Conservation (phyloP, 2,113 vertebrate species). For the Sciurus niger region DNA sequence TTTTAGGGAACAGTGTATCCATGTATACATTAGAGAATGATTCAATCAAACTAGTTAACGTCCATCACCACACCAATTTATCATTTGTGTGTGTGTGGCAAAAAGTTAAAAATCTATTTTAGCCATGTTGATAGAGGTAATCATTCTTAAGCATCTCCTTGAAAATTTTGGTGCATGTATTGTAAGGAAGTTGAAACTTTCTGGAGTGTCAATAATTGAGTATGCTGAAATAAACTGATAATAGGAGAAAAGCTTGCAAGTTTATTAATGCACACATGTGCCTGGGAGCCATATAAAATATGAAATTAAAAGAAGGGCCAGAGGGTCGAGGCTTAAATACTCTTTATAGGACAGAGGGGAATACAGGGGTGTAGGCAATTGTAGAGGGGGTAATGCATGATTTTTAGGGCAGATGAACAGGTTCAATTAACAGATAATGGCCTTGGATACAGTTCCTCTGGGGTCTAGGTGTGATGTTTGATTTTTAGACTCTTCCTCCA, state of each 20-base stretch:
- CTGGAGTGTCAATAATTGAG: background rate
- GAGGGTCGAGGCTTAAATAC: background rate
- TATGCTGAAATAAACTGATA: background rate
- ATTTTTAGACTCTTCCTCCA: background rate
- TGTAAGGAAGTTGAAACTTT: background rate
- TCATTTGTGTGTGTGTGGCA: background rate
- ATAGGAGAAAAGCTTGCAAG: background rate
- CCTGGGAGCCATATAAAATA: background rate
- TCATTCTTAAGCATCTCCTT: background rate
- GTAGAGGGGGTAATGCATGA: no score
- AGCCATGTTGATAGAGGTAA: background rate
- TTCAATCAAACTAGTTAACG: background rate
- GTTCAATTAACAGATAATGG: background rate
- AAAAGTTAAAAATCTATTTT: background rate
- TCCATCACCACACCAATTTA: background rate
- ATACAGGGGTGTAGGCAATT: background rate
- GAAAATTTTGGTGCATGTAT: background rate
- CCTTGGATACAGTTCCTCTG: background rate
- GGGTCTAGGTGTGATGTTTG: background rate
- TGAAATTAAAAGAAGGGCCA: background rate
- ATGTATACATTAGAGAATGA: background rate
- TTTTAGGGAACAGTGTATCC: background rate
- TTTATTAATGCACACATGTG: background rate
- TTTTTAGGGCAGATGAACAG: background rate
- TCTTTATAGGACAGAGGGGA: background rate